Evolutionary conservation across 1,140 invertebrate genomes (phyloP).

Genomic region (Cotesia vestalis): DNA sequence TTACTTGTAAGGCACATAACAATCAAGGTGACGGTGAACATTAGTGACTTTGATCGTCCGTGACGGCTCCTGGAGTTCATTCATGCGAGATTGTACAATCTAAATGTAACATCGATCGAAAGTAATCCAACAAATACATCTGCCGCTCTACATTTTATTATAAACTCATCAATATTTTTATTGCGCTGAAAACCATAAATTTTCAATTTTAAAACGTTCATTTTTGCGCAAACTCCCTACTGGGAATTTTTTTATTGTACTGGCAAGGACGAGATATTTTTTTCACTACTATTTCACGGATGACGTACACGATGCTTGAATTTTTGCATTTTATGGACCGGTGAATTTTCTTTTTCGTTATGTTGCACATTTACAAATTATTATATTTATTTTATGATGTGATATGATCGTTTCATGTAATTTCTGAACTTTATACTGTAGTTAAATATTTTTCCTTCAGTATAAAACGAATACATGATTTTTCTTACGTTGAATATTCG

Average conservation of each 20-base stretch:
- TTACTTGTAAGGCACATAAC: conserved; percentile 3
- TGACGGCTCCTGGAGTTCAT: conserved; percentile 25
- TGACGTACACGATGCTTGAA: neutral
- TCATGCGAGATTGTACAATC: conserved; percentile 6
- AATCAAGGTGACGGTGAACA: conserved; percentile 15
- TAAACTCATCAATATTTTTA: neutral
- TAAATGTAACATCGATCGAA: too few species aligned
- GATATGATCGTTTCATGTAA: neutral
- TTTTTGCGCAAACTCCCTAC: neutral
- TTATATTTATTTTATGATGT: neutral
- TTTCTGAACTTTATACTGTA: too few species aligned
- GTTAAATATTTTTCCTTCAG: neutral
- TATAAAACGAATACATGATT: neutral
- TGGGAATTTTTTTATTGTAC: too few species aligned
- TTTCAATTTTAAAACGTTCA: neutral
- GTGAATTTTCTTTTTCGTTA: neutral
- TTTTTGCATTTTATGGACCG: conserved; percentile 7
- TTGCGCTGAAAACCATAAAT: too few species aligned
- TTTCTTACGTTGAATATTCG: too few species aligned
- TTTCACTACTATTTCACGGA: conserved; percentile 19
- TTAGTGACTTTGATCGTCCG: conserved; percentile 28
- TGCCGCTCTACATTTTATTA: neutral
- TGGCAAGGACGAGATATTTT: conserved; percentile 1
- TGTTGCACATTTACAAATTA: neutral
- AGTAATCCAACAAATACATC: too few species aligned